phyloP scores from a whole-genome alignment of 2,888 invertebrate genomes.

The Acronicta aceris region DNA sequence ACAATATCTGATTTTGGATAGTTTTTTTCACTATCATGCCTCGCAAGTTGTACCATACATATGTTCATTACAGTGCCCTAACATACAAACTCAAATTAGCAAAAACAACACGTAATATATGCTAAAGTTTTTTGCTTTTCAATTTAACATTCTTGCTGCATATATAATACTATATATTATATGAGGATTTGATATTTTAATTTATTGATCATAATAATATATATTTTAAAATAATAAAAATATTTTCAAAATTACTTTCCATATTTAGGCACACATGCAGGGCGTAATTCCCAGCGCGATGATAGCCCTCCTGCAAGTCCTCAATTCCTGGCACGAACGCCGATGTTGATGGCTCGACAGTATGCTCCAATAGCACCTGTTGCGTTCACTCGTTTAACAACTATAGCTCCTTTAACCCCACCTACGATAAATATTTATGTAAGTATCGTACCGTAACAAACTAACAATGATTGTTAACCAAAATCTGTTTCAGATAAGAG shows the following conservation, averaged over 20 bases:
- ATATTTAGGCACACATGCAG: conserved; percentile 20
- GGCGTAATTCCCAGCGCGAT: conserved; percentile 68
- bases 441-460: conserved; percentile 54
- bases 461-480: neutral
- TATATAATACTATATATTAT: too few species aligned
- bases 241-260: neutral
- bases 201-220: too few species aligned
- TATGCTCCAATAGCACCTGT: conserved; percentile 80
- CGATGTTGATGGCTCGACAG: conserved; percentile 65
- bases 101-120: too few species aligned
- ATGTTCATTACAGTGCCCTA: too few species aligned
- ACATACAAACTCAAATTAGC: too few species aligned
- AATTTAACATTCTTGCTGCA: neutral
- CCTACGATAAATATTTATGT: conserved; percentile 61
- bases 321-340: conserved; percentile 71
- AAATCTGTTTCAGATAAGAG: neutral
- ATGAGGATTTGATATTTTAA: too few species aligned
- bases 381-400: conserved; percentile 68
- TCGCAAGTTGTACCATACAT: too few species aligned
- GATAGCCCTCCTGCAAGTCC: conserved; percentile 80
- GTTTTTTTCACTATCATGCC: neutral
- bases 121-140: too few species aligned
- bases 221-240: neutral
- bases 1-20: neutral
- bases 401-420: conserved; percentile 67